Evolutionary conservation across 2,797 vertebrate genomes (phyloP), one percentile per base, ranked within the genome.

Genomic region (Discoglossus pictus): DNA sequence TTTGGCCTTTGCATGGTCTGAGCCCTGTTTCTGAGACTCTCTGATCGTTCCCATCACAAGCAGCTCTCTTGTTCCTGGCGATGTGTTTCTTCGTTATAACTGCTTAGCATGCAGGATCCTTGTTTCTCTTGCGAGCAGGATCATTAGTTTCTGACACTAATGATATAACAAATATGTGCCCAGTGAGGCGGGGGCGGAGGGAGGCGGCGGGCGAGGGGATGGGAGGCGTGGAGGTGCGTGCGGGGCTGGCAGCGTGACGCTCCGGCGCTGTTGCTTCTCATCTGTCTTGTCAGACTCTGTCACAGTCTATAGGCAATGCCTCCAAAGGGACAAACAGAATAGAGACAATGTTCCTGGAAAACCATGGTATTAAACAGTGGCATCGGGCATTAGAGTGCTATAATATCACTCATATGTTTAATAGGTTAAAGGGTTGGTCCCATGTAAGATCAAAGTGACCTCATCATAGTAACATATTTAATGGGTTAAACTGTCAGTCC

Each of bases 101-200:
- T 82, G 79, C 82, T 90, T 84, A 84, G 73, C 39, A 70, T 55
- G 80, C 81, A 80, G 83, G 72, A 83, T 82, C 78, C 61, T 48
- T 55, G 72, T 51, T 69, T 53, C 61, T 47, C 6, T 25, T 8
- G 65, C 44, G 20, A 23, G 44, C 5, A 2, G 73, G 81, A 74
- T 84, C 83, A 79, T 87, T 84, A 85, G 85, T 84, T 85, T 81
- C 78, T 77, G 80, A 75, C 3, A 42, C 43, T 83, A 74, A 69
- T 76, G 78, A 80, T 67, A 78, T 78, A 85, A 83, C 76, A 84
- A 87, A 85, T 86, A 83, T 73, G 34, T 83, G 79, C 75, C 83
- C 82, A 47, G 44, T 23, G 18, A 47, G 44, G 44, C 44, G 10
- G 9, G 44, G 44, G 44, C 20, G 44, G 20, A 24, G 8, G 20